Percentiles rank a stretch among this genome's conserved stretches.
phyloP scores from a whole-genome alignment of 2,113 vertebrate species.

The Azemiops feae region DNA sequence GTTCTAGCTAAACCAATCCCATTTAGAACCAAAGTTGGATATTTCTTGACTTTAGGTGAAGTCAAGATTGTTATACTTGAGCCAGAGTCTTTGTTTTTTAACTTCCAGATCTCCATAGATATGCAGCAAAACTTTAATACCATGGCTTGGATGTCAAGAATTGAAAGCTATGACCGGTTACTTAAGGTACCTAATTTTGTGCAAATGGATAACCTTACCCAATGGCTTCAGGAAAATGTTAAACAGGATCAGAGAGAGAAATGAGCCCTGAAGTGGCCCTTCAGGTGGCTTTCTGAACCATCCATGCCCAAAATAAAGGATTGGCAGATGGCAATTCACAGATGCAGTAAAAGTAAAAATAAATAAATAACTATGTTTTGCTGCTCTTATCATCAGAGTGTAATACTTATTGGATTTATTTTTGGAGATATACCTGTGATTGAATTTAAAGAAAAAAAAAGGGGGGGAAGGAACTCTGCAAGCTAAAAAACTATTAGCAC shows the following conservation, averaged over 20 bases:
- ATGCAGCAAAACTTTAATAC: not conserved
- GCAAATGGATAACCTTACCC: not conserved
- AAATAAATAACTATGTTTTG: not conserved
- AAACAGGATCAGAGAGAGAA: not conserved
- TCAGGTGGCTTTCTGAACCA: not conserved
- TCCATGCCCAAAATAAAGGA: not conserved
- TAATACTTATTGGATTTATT: not conserved
- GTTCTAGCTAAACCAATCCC: not conserved
- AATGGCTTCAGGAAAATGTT: not conserved
- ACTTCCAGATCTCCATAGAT: not conserved
- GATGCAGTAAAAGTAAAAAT: not conserved
- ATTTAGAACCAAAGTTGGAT: not conserved
- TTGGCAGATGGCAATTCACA: not conserved
- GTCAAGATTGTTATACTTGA: not conserved
- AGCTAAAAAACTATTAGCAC: conserved; percentile 15
- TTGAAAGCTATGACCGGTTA: not conserved
- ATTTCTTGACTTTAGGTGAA: not conserved
- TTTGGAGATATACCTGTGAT: conserved; percentile 16
- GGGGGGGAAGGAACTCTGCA: not conserved
- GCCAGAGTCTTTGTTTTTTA: not conserved
- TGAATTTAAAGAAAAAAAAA: not conserved
- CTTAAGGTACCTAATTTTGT: not conserved
- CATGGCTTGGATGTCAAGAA: not conserved
- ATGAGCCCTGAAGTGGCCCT: not conserved
- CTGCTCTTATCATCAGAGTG: not conserved